Evolutionary conservation across 2,113 vertebrate genomes (phyloP).

Genomic region (Labeo catla): DNA sequence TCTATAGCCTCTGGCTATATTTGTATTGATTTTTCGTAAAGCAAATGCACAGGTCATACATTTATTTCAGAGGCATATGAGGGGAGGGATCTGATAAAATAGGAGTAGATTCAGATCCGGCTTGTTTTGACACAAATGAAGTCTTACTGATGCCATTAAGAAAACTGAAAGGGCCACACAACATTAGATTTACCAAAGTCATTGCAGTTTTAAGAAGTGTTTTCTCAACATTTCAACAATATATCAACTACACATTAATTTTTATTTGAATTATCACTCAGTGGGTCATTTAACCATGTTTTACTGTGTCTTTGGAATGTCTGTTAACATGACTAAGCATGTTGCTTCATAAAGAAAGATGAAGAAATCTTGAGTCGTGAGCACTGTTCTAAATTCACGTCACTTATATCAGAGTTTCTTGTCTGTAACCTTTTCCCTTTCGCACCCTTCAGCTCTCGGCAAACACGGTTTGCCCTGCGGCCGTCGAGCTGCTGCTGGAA

Average conservation of each 20-base stretch:
- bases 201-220: too few relatives aligned
- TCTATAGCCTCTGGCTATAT: background rate
- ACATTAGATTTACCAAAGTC: too few relatives aligned
- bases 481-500: constrained; percentile 13
- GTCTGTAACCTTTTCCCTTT: constrained; percentile 44
- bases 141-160: background rate
- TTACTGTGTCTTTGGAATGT: too few relatives aligned
- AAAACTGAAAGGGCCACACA: background rate
- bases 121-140: background rate
- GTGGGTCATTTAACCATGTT: too few relatives aligned
- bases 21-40: background rate
- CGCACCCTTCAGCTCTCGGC: constrained; percentile 4
- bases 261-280: too few relatives aligned
- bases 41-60: background rate
- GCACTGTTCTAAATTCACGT: constrained; percentile 58
- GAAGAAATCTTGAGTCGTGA: background rate
- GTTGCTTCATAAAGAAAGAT: background rate
- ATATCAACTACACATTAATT: too few relatives aligned
- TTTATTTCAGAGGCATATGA: background rate
- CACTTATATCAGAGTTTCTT: constrained; percentile 23
- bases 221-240: too few relatives aligned
- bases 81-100: background rate
- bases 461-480: constrained; percentile 49
- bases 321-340: too few relatives aligned
- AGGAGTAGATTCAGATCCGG: background rate